A percentile compares a stretch with the other conserved stretches of the same genome.
Evolutionary conservation across 2,797 vertebrate genomes (phyloP).

Genomic region (Falco concolor): DNA sequence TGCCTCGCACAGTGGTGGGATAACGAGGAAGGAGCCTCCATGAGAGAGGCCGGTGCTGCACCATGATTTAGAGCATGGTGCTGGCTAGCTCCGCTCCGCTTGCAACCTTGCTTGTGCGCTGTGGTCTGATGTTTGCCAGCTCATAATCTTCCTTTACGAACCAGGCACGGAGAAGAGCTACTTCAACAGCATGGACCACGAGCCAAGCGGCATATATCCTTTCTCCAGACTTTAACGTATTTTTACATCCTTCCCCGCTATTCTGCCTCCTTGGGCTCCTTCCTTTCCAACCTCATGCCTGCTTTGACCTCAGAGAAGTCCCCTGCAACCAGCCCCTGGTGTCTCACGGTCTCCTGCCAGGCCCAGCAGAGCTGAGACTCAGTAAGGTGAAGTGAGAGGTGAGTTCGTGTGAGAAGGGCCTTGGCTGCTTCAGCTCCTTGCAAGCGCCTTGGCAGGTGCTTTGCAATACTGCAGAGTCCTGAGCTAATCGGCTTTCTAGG

Average conservation of each 20-base stretch:
- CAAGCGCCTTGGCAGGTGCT: background rate
- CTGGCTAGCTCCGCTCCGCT: background rate
- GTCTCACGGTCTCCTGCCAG: background rate
- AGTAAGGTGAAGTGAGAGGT: background rate
- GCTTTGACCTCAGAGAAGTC: background rate
- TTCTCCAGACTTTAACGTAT: background rate
- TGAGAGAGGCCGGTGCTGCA: accelerated
- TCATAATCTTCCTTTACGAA: constrained; percentile 17
- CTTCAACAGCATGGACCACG: background rate
- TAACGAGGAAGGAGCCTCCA: background rate
- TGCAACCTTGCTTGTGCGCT: background rate
- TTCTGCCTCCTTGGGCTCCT: background rate
- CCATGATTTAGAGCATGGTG: background rate
- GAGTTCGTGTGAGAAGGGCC: background rate
- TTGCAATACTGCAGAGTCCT: background rate
- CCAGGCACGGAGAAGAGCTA: background rate
- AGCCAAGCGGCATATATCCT: background rate
- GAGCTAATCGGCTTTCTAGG: background rate
- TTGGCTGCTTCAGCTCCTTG: background rate
- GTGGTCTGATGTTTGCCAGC: background rate
- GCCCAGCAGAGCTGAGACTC: background rate
- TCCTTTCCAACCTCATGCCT: background rate
- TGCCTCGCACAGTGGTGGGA: accelerated
- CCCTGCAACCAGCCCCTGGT: accelerated
- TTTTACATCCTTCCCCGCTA: background rate